These are phyloP conservation scores for Aleiodes alternator DNA, from an alignment of 2,888 invertebrate species.

Conservation along the genomic window DNA sequence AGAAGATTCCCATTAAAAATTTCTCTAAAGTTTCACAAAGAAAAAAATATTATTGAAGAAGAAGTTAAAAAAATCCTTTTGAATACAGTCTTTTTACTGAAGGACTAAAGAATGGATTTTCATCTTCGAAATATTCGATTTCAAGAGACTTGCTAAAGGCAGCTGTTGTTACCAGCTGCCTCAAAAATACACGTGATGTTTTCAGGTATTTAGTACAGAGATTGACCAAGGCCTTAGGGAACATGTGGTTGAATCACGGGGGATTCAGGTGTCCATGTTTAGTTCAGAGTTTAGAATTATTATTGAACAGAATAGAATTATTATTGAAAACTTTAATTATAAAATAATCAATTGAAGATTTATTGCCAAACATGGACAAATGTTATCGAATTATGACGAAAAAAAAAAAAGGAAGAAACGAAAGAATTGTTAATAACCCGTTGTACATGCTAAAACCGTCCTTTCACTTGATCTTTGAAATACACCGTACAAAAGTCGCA, in stretches of 20 bases:
- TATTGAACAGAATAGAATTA: neutral
- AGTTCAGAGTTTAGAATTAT: neutral
- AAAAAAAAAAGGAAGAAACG: neutral
- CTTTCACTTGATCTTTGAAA: slow-evolving; percentile 40
- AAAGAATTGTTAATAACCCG: slow-evolving; percentile 9
- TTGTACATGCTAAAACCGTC: slow-evolving; percentile 36
- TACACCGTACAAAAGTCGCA: slow-evolving; percentile 37
- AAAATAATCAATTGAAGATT: neutral
- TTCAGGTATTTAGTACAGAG: slow-evolving; percentile 11
- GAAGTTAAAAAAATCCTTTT: too few species aligned
- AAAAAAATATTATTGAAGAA: too few species aligned
- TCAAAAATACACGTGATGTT: slow-evolving; percentile 1
- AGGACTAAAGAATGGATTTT: too few species aligned
- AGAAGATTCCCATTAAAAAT: neutral
- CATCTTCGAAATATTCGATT: neutral
- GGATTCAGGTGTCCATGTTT: slow-evolving; percentile 5
- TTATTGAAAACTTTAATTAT: neutral
- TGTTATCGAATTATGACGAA: slow-evolving; percentile 15
- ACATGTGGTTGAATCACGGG: slow-evolving; percentile 26
- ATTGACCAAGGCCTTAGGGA: neutral
- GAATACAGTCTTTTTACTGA: too few species aligned
- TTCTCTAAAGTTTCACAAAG: neutral
- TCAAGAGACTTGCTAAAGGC: slow-evolving; percentile 2
- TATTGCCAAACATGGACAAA: neutral
- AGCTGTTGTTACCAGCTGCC: slow-evolving; percentile 31